phyloP scores from a whole-genome alignment of 2,113 vertebrate species.

The Brachypodius melanocephalos region DNA sequence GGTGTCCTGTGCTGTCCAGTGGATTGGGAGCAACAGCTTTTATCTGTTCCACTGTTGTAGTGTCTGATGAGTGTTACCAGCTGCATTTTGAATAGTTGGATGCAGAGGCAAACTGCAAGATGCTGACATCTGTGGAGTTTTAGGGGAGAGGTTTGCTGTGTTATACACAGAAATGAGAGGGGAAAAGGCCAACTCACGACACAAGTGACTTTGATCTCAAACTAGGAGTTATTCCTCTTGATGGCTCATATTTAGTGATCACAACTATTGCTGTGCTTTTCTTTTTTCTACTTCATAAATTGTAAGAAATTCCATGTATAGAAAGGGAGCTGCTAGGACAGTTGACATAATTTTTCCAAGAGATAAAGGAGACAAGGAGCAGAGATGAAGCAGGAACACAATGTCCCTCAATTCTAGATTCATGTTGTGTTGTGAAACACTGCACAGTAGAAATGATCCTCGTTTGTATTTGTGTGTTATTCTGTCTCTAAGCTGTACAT shows the following conservation, averaged over 20 bases:
- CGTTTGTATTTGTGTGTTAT: neutral
- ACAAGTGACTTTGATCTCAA: neutral
- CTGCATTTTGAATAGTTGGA: neutral
- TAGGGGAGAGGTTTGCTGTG: neutral
- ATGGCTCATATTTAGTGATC: neutral
- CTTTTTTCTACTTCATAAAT: neutral
- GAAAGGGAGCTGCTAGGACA: neutral
- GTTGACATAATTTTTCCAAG: neutral
- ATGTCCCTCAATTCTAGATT: neutral
- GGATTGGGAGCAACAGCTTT: neutral
- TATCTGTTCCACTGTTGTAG: neutral
- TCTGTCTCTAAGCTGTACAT: neutral
- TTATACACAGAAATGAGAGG: neutral
- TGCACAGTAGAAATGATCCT: neutral
- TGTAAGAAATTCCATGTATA: neutral
- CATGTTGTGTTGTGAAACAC: fast-evolving
- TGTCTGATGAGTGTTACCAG: neutral
- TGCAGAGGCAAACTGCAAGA: neutral
- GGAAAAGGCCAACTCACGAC: neutral
- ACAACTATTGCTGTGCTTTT: neutral
- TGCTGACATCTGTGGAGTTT: neutral
- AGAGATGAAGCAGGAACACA: neutral
- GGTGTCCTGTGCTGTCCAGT: neutral
- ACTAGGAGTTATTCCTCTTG: neutral
- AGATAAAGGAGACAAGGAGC: neutral